Evolutionary conservation across 37 sponge, comb jelly and placozoan species (phyloP).

Genomic region (Oscarella lobularis): DNA sequence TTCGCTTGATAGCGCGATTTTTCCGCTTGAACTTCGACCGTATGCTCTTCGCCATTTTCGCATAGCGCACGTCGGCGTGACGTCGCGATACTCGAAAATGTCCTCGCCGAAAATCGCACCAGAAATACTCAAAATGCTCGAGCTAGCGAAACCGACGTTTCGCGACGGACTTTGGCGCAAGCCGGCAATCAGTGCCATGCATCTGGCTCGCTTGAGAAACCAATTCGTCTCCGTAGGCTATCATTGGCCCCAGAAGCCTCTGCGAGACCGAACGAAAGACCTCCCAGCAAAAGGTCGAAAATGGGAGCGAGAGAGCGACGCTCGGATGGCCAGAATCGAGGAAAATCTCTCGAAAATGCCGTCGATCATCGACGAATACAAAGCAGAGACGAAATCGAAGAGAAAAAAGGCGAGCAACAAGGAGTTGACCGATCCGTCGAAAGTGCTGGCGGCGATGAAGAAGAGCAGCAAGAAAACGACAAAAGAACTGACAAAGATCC

Average conservation of each 20-base stretch:
- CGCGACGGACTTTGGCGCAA: constrained; percentile 54
- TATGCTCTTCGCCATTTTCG: constrained; percentile 64
- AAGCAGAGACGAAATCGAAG: constrained; percentile 26
- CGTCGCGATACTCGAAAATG: no score
- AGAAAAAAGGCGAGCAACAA: constrained; percentile 39
- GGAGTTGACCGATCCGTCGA: neutral
- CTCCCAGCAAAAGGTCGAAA: constrained; percentile 50
- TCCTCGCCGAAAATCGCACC: constrained; percentile 32
- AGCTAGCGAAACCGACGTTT: constrained; percentile 43
- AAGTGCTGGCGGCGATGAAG: neutral
- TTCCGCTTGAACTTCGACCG: constrained; percentile 58
- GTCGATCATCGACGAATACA: constrained; percentile 67
- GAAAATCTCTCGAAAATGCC: constrained; percentile 84
- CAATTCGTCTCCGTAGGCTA: constrained; percentile 35
- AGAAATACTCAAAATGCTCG: constrained; percentile 37
- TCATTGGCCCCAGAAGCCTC: constrained; percentile 66
- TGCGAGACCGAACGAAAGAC: constrained; percentile 50
- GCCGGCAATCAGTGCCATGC: constrained; percentile 35
- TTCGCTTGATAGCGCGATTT: constrained; percentile 21
- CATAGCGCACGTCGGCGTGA: no score
- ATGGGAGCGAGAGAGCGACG: constrained; percentile 48
- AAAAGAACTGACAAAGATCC: neutral
- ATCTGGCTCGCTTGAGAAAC: constrained; percentile 30
- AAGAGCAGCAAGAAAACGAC: neutral
- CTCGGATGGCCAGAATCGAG: constrained; percentile 49